phyloP scores from a whole-genome alignment of 2,888 invertebrate genomes.

The Rotaria socialis region DNA sequence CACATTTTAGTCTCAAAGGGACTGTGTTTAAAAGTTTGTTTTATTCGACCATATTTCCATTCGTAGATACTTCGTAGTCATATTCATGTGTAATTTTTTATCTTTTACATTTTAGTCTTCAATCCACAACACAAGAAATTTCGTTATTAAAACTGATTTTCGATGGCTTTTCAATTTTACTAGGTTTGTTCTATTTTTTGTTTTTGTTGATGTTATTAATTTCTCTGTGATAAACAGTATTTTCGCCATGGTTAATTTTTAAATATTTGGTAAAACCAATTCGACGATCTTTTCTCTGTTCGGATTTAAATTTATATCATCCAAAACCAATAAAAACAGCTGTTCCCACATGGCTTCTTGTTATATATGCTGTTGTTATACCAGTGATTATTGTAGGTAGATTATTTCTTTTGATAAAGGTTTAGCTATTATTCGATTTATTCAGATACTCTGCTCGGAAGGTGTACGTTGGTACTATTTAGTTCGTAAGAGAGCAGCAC shows the following conservation, averaged over 20 bases:
- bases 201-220: too few relatives aligned
- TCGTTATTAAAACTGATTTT: background rate
- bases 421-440: background rate
- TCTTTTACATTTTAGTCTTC: background rate
- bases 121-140: background rate
- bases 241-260: background rate
- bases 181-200: background rate
- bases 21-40: too few relatives aligned
- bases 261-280: constrained; percentile 17
- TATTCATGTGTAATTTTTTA: background rate
- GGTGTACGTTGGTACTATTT: background rate
- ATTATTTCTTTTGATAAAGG: background rate
- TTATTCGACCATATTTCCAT: too few relatives aligned
- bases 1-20: too few relatives aligned
- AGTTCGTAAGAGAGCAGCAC: background rate
- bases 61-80: too few relatives aligned
- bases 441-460: background rate
- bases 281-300: constrained; percentile 28
- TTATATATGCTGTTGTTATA: background rate
- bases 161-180: background rate
- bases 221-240: background rate
- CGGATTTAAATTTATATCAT: constrained; percentile 20
- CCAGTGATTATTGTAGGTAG: background rate
- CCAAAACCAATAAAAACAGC: background rate
- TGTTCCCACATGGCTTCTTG: background rate